These are phyloP conservation scores for Brachionus calyciflorus DNA, from an alignment of 1,140 invertebrate species.

Conservation along the genomic window DNA sequence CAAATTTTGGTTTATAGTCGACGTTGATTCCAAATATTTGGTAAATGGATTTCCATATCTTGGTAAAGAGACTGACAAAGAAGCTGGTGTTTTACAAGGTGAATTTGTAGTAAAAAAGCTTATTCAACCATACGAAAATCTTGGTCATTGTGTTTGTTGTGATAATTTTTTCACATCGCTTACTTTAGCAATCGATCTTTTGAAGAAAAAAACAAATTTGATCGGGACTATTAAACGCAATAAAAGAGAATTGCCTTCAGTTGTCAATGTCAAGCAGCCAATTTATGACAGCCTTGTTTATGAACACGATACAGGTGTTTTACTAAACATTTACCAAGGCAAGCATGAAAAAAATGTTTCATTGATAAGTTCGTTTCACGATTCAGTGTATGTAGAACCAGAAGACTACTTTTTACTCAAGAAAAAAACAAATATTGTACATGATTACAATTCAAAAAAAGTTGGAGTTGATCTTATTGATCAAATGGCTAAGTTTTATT, in stretches of 20 bases:
- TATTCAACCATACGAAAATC: background rate
- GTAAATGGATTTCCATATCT: constrained; percentile 47
- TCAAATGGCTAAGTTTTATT: background rate
- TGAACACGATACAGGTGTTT: no score
- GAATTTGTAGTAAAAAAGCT: constrained; percentile 47
- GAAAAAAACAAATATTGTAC: background rate
- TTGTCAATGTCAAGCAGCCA: no score
- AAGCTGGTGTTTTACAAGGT: background rate
- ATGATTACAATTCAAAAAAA: background rate
- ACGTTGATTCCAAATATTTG: constrained; percentile 47
- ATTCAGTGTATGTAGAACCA: background rate
- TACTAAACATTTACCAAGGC: background rate
- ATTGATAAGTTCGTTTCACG: background rate
- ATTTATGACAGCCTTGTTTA: no score
- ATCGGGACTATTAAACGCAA: no score
- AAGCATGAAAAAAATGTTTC: background rate
- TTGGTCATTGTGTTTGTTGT: constrained; percentile 31
- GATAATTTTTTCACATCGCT: constrained; percentile 48
- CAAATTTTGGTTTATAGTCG: constrained; percentile 47
- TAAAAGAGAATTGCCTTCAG: no score
- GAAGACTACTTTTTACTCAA: background rate
- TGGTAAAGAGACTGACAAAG: constrained; percentile 42
- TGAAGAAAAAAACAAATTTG: no score
- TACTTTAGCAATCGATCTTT: constrained; percentile 2
- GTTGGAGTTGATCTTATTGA: no score